These are phyloP conservation scores for Microchirus variegatus DNA, from an alignment of 2,797 vertebrate genomes.

Conservation along the genomic window DNA sequence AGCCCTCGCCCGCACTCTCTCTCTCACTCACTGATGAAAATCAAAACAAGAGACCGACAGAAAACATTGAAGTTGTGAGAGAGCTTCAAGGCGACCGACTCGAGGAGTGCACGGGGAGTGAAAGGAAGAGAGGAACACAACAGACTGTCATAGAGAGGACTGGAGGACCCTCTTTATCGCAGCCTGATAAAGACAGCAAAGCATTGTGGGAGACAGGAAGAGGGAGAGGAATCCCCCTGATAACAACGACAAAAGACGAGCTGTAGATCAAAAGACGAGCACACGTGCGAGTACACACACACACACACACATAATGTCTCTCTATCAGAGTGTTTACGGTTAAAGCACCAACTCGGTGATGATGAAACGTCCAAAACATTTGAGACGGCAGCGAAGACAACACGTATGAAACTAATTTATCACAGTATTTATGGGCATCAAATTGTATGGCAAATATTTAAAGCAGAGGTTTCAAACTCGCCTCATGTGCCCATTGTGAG, in stretches of 20 bases:
- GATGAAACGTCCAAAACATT: too few species aligned
- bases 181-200: conserved; percentile 63
- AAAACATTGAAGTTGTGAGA: conserved; percentile 25
- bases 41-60: conserved; percentile 9
- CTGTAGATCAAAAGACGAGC: conserved; percentile 56
- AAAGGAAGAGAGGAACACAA: conserved; percentile 50
- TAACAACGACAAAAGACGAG: conserved; percentile 56
- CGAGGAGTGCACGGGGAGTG: conserved; percentile 41
- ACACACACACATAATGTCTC: conserved; percentile 41
- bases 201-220: conserved; percentile 68
- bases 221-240: conserved; percentile 62
- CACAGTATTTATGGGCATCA: too few species aligned
- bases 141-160: conserved; percentile 7
- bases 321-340: conserved; percentile 58
- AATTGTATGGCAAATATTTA: too few species aligned
- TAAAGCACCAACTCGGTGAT: too few species aligned
- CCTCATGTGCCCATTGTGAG: too few species aligned
- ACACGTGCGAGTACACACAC: conserved; percentile 19
- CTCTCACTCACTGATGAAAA: not conserved
- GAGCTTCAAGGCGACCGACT: conserved; percentile 45
- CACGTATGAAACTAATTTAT: too few species aligned
- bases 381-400: too few species aligned
- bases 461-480: too few species aligned
- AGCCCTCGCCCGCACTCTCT: not conserved
- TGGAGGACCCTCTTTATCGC: too few species aligned